Conservation (phyloP, 2,113 vertebrate genomes). For the Tupaia chinensis region DNA sequence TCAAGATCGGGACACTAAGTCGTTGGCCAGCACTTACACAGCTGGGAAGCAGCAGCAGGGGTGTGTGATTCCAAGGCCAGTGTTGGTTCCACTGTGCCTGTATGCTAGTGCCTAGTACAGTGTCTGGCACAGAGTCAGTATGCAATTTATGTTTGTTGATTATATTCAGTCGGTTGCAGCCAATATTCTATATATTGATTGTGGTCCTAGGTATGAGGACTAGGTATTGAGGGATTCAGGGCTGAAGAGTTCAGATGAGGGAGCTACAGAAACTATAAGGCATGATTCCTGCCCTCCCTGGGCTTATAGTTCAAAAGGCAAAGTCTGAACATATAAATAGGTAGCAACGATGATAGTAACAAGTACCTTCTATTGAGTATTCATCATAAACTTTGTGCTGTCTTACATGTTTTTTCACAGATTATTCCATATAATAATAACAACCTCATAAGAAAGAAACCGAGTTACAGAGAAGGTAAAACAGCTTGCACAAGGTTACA, state of each 20-base stretch:
- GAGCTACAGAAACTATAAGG: not conserved
- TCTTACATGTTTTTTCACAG: constrained; percentile 54
- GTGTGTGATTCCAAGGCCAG: not conserved
- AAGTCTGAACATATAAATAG: not conserved
- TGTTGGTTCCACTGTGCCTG: not conserved
- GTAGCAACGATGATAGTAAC: not conserved
- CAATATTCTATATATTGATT: not conserved
- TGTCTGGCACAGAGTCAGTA: not conserved
- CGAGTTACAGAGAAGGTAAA: constrained; percentile 58
- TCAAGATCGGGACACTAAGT: not conserved
- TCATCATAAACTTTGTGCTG: constrained; percentile 42
- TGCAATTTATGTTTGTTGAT: not conserved
- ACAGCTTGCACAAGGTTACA: constrained; percentile 58
- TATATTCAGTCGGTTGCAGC: not conserved
- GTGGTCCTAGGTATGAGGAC: not conserved
- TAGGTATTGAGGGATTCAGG: not conserved
- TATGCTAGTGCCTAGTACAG: not conserved
- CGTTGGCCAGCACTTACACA: not conserved
- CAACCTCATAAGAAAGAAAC: constrained; percentile 30
- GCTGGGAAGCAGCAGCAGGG: not conserved
- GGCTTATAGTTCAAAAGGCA: not conserved
- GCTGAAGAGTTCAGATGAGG: not conserved
- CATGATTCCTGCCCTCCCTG: constrained; percentile 8
- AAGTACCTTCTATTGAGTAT: constrained; percentile 58
- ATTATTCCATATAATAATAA: constrained; percentile 57